Base-by-base conservation (phyloP, 1,140 invertebrate species). In the Dreissena polymorpha region DNA sequence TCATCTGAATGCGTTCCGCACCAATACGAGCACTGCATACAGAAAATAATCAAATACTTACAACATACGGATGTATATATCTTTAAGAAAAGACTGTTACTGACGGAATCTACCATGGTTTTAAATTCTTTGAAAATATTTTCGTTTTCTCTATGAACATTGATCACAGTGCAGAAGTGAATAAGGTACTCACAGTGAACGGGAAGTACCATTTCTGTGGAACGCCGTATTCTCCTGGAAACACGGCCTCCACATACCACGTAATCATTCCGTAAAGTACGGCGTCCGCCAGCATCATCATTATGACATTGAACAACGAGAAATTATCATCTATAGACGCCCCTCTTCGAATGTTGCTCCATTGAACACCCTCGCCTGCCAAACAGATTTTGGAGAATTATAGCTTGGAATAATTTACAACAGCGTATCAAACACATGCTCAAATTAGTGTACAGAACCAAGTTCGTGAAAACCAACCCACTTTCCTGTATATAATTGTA, bases 171-270 rank as follows among this genome's bases (percentile, higher is more conserved):
- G 39, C 2, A 39, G 39, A 39, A 39, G 39, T 5, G 13, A 25
- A 23, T 13, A 10, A 21, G 21, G 10, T n/a, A 89, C 88, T 90
- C 89, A 94, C 93, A 21, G 90, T 88, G 13, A 94, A 85, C 12
- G 90, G 91, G 84, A 94, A 94, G 83, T 94, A 94, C 92, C 93
- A 94, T 39, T 90, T 91, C 73, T 92, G 89, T 8, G 94, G 92
- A 8, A 95, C 91, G 57, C 94, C 94, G 90, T 92, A 92, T 68
- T 92, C 90, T 89, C 95, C 95, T 57, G 95, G 95, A 87, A 93
- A 94, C 29, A 95, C 94, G 29, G 93, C 93, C 89, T 95, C 95
- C 60, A 95, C 93, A 87, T 95, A 95, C 93, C 93, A 94, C 7
- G 95, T 93, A 1, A 95, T 83, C 10, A 90, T 14, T 53, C 89